Base-by-base conservation (phyloP, 2,113 vertebrate genomes). In the Tylochromis polylepis region DNA sequence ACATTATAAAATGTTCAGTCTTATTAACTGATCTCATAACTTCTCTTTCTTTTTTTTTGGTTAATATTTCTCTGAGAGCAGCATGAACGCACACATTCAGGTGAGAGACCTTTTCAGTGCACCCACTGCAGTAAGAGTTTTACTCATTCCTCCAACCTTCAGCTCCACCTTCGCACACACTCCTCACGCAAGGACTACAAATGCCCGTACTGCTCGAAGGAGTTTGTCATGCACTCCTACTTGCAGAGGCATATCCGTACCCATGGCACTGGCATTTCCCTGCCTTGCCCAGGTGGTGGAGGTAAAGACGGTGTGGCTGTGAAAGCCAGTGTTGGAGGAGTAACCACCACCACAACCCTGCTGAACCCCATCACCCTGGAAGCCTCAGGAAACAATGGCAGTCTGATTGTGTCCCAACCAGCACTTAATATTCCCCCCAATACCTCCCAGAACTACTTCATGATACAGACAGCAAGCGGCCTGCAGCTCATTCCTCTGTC, bases 161-260 rank as follows among this genome's bases (percentile, higher is more conserved):
- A 97, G 87, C 96, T 98, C 34, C 97, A 98, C 92, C 96, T 97
- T n/a, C 97, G 97, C 75, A 97, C 97, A 1, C 97, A 98, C 95
- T 97, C 97, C 0, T 96, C 96, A 0, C 95, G 97, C 59, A 97
- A 97, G 65, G 98, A 98, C 89, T 98, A 96, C 81, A 94, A 96
- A 89, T 99, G 98, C 89, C 96, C 94, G 0, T 83, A 97, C 72
- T 99, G 98, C 18, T 94, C 96, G 22, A 98, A 98, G 34, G 96
- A 97, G 86, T 99, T 99, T 0, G 97, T 97, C 90, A 97, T 98
- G 97, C 96, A 97, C 59, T 97, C 98, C 46, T 98, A 98, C 94
- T 93, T 99, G 90, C 98, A 98, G 91, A 95, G 98, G 16, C 98
- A 99, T 93, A 96, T 98, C 80, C 89, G 96, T 3, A 95, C 95